phyloP scores from a whole-genome alignment of 2,113 vertebrate species.

The Anoplopoma fimbria region DNA sequence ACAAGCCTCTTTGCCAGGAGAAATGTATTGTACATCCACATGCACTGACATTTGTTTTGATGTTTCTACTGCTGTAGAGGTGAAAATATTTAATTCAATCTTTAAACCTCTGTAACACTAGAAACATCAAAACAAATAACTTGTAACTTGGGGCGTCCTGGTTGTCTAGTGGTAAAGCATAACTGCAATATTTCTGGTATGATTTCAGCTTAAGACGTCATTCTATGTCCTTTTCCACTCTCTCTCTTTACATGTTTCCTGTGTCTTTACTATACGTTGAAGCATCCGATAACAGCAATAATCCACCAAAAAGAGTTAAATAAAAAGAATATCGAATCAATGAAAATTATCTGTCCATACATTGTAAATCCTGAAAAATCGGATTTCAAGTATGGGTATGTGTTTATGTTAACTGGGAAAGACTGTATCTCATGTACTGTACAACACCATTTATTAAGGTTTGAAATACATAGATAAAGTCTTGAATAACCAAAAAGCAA shows the following conservation, averaged over 20 bases:
- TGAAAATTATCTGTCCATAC: neutral
- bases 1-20: conserved; percentile 26
- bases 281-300: neutral
- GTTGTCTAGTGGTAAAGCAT: neutral
- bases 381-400: neutral
- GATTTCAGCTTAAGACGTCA: neutral
- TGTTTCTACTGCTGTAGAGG: neutral
- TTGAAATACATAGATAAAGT: neutral
- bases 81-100: neutral
- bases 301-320: neutral
- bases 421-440: neutral
- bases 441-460: neutral
- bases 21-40: conserved; percentile 2
- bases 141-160: neutral
- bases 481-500: neutral
- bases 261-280: neutral
- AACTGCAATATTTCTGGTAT: neutral
- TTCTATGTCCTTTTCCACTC: neutral
- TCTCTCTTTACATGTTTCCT: neutral
- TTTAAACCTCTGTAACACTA: neutral
- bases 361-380: neutral
- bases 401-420: neutral
- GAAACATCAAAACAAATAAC: neutral
- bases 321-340: neutral
- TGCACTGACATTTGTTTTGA: conserved; percentile 9